These are phyloP conservation scores for Pyralis farinalis DNA, from an alignment of 2,888 invertebrate species.

Conservation along the genomic window DNA sequence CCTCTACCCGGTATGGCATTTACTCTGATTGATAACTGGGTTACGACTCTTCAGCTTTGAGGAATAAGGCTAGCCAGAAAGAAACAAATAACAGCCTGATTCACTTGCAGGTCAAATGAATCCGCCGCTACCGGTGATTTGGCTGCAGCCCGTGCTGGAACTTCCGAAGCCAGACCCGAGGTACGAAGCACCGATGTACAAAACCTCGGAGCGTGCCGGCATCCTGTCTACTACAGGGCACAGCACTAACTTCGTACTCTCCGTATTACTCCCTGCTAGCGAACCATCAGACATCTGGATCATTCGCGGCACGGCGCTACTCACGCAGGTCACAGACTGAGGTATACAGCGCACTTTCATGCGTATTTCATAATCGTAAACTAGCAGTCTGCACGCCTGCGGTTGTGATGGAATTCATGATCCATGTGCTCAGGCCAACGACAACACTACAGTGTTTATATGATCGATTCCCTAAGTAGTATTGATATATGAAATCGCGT, in stretches of 20 bases:
- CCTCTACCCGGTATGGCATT: conserved; percentile 85
- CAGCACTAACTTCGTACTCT: conserved; percentile 94
- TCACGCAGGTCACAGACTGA: conserved; percentile 90
- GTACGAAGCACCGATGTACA: conserved; percentile 91
- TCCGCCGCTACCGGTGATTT: conserved; percentile 84
- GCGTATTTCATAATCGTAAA: no score
- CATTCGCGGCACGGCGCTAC: conserved; percentile 91
- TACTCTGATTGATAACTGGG: no score
- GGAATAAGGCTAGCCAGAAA: no score
- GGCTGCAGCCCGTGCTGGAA: conserved; percentile 83
- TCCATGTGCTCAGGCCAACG: no score
- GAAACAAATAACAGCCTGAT: no score
- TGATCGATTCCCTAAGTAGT: no score
- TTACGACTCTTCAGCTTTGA: no score
- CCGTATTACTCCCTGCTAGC: conserved; percentile 85
- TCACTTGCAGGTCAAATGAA: conserved; percentile 86
- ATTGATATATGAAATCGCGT: no score
- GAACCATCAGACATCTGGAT: conserved; percentile 90
- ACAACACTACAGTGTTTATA: no score
- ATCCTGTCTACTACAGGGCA: conserved; percentile 95
- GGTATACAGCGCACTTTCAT: no score
- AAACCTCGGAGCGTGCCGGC: conserved; percentile 93
- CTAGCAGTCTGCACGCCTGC: no score
- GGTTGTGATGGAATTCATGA: no score
- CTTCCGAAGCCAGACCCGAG: conserved; percentile 82